These are phyloP conservation scores for Hycleus phaleratus DNA, from an alignment of 1,140 invertebrate species.

Conservation along the genomic window DNA sequence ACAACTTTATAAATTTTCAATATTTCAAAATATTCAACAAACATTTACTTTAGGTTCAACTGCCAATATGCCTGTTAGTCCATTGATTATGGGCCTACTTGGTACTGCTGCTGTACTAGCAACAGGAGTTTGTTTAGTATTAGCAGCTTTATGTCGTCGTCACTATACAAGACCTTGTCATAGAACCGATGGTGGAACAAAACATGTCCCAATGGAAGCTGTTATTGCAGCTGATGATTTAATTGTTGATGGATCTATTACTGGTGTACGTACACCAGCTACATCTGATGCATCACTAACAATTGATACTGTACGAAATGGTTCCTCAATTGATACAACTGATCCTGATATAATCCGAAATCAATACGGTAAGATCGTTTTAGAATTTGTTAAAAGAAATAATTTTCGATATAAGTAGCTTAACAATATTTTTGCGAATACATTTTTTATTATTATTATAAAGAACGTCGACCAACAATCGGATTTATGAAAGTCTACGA, in stretches of 20 bases:
- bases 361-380: slow-evolving; percentile 62
- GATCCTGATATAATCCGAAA: slow-evolving; percentile 78
- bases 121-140: slow-evolving; percentile 60
- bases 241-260: slow-evolving; percentile 36
- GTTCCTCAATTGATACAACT: slow-evolving; percentile 37
- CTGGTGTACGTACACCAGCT: slow-evolving; percentile 29
- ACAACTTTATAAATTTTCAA: too few relatives aligned
- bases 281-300: slow-evolving; percentile 25
- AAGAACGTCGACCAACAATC: slow-evolving; percentile 35
- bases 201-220: slow-evolving; percentile 53
- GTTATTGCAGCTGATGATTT: slow-evolving; percentile 37
- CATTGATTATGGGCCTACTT: slow-evolving; percentile 61
- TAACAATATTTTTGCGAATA: not conserved
- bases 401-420: too few relatives aligned
- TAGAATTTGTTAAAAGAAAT: not conserved
- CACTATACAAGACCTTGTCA: slow-evolving; percentile 37
- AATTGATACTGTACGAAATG: slow-evolving; percentile 32
- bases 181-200: slow-evolving; percentile 47
- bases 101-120: slow-evolving; percentile 61
- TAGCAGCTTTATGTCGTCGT: slow-evolving; percentile 53
- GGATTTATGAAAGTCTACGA: slow-evolving; percentile 40
- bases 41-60: slow-evolving; percentile 39
- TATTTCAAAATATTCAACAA: too few relatives aligned
- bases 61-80: slow-evolving; percentile 55
- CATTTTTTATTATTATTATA: slow-evolving; percentile 9